Conservation (phyloP, 2,113 vertebrate species). For the Sapajus apella region DNA sequence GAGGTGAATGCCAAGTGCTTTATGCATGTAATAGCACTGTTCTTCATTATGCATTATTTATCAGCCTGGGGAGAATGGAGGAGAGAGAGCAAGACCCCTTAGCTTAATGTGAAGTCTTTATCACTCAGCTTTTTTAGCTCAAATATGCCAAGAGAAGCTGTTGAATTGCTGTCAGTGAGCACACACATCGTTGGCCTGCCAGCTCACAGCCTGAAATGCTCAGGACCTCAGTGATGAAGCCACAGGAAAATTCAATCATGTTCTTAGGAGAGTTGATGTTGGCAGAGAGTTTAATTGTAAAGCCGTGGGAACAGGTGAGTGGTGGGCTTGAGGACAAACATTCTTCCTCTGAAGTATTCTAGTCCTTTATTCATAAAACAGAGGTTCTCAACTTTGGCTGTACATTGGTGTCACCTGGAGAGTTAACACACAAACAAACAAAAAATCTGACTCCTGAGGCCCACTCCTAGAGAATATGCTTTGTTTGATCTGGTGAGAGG, state of each 20-base stretch:
- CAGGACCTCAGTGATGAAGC: constrained; percentile 2
- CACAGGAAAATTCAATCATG: neutral
- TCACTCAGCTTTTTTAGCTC: constrained; percentile 50
- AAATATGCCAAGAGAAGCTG: constrained; percentile 55
- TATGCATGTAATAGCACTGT: constrained; percentile 70
- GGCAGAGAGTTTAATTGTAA: neutral
- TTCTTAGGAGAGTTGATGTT: neutral
- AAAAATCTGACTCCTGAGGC: neutral
- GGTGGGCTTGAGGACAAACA: neutral
- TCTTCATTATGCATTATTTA: constrained; percentile 84
- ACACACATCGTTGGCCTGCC: neutral
- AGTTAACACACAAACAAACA: neutral
- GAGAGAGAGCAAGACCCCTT: constrained; percentile 69
- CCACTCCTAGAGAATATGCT: neutral
- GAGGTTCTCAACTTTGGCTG: neutral
- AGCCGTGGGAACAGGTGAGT: neutral
- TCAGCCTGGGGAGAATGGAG: constrained; percentile 73
- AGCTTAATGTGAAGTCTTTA: constrained; percentile 71
- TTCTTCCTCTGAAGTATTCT: neutral
- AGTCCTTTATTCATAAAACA: neutral
- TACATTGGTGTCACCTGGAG: neutral
- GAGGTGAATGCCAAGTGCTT: constrained; percentile 69
- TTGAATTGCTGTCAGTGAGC: neutral
- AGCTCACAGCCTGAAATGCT: neutral
- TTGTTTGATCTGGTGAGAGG: neutral